Evolutionary conservation across 2,797 vertebrate genomes (phyloP).

Genomic region (Pitangus sulphuratus): DNA sequence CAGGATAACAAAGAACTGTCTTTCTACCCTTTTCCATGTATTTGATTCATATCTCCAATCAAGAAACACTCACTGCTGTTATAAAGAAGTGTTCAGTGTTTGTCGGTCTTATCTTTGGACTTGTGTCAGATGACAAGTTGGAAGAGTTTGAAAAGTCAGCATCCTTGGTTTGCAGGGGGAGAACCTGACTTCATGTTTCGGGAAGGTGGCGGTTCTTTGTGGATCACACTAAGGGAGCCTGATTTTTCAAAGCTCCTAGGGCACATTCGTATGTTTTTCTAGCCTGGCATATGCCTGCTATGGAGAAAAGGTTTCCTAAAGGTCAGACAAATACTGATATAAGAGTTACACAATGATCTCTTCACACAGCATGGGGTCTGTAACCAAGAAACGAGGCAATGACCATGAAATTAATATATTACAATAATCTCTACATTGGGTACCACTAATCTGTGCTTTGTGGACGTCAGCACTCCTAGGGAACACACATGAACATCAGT

Average conservation of each 20-base stretch:
- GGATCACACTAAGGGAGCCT: fast-evolving
- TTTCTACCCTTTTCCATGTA: neutral
- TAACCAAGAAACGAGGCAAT: neutral
- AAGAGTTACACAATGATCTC: neutral
- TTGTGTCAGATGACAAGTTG: neutral
- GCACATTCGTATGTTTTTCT: neutral
- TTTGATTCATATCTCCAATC: neutral
- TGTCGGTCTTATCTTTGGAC: neutral
- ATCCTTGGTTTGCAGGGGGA: neutral
- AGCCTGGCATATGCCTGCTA: neutral
- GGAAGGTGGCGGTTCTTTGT: neutral
- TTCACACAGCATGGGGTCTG: too few relatives aligned
- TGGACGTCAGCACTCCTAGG: neutral
- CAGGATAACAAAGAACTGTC: neutral
- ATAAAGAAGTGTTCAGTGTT: neutral
- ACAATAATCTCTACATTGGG: neutral
- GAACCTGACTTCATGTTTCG: neutral
- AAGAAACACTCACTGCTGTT: neutral
- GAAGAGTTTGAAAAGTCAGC: neutral
- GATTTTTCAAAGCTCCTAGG: neutral
- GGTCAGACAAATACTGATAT: neutral
- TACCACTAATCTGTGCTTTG: conserved; percentile 13
- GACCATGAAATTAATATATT: neutral
- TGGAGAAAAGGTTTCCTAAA: neutral
- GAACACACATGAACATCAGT: neutral